Percentiles rank a stretch among this genome's conserved stretches.
Evolutionary conservation across 2,888 invertebrate species (phyloP).

Genomic region (Sympetrum striolatum): DNA sequence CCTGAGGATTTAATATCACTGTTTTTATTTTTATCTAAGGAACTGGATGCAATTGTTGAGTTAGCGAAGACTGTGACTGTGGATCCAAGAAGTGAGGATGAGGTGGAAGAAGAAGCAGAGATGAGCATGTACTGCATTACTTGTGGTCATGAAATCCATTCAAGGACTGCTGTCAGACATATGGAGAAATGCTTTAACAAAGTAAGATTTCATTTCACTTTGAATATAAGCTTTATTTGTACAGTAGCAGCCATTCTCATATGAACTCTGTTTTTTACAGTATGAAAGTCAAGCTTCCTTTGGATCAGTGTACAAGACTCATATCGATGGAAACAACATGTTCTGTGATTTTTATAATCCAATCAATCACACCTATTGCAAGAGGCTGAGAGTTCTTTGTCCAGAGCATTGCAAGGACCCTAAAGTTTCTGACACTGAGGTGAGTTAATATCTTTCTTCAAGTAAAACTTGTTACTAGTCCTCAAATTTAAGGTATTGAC

Average conservation of each 20-base stretch:
- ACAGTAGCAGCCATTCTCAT: not conserved
- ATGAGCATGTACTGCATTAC: conserved; percentile 94
- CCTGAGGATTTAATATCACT: too few relatives aligned
- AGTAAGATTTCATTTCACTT: conserved; percentile 56
- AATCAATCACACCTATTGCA: conserved; percentile 90
- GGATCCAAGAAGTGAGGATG: conserved; percentile 67
- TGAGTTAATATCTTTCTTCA: conserved; percentile 44
- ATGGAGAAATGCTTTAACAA: conserved; percentile 99
- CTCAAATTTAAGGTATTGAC: too few relatives aligned
- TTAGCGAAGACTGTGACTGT: conserved; percentile 76
- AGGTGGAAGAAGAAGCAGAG: conserved; percentile 71
- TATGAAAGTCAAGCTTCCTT: conserved; percentile 97
- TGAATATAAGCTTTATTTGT: not conserved
- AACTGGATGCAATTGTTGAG: conserved; percentile 81
- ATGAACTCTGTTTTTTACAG: conserved; percentile 56
- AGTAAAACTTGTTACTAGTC: too few relatives aligned
- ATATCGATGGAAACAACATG: conserved; percentile 95
- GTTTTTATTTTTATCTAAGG: conserved; percentile 56
- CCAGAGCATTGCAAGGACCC: conserved; percentile 97
- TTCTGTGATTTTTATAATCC: conserved; percentile 97
- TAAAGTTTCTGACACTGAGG: conserved; percentile 81
- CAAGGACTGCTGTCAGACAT: conserved; percentile 89
- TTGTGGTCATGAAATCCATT: conserved; percentile 94
- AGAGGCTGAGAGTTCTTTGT: conserved; percentile 91
- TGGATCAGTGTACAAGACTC: conserved; percentile 91